A percentile compares a stretch with the other conserved stretches of the same genome.
phyloP scores from a whole-genome alignment of 2,797 vertebrate genomes.

The Sebastiscus tertius region DNA sequence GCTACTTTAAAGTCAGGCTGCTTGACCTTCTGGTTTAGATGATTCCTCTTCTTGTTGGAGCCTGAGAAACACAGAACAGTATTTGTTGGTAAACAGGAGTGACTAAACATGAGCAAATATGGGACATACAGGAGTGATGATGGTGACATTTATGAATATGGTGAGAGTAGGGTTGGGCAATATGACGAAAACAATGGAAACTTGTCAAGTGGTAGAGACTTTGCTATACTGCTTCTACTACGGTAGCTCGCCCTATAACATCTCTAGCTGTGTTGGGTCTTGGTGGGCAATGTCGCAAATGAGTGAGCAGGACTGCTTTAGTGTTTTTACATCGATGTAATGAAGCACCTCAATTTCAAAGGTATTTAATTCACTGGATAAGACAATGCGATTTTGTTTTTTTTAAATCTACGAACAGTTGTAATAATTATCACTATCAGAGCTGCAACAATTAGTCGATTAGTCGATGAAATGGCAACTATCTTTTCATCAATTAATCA shows the following conservation, averaged over 20 bases:
- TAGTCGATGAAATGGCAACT: not conserved
- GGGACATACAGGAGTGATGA: not conserved
- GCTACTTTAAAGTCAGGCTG: conserved; percentile 95
- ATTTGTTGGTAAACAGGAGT: conserved; percentile 2
- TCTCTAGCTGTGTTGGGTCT: not conserved
- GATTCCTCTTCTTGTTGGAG: conserved; percentile 90
- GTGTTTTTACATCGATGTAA: not conserved
- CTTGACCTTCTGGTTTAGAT: conserved; percentile 90
- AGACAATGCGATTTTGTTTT: not conserved
- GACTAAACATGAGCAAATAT: not conserved
- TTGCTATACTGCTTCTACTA: not conserved
- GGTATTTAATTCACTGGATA: not conserved
- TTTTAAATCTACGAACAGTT: too few relatives aligned
- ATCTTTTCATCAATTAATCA: too few relatives aligned
- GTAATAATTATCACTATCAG: not conserved
- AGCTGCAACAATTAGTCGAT: not conserved
- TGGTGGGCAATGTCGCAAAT: not conserved
- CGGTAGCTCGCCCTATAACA: not conserved
- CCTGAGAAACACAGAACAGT: conserved; percentile 65
- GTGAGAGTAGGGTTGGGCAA: not conserved
- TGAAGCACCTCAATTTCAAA: not conserved
- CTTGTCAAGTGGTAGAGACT: not conserved
- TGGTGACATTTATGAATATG: not conserved
- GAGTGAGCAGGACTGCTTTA: not conserved
- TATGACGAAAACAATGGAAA: not conserved